Base-by-base conservation (phyloP, 2,888 invertebrate species). In the Thereva unica region DNA sequence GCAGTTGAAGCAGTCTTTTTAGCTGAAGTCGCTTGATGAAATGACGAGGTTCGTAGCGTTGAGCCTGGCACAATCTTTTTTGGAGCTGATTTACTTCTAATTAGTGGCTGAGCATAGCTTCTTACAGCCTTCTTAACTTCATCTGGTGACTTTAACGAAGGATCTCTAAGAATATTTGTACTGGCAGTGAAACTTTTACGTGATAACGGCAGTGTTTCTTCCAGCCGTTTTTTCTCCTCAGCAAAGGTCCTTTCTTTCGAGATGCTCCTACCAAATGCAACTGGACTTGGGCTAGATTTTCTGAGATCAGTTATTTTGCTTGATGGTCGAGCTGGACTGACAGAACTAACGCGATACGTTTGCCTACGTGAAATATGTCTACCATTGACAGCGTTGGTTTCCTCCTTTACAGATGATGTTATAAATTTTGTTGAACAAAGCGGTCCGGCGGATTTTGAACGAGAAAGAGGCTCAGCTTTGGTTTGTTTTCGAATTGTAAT, bases 201-300 rank as follows among this genome's bases (percentile, higher is more conserved):
- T 63, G 72, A 72, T 4, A 76, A 71, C 0, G 80, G 79, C 68
- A 81, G 61, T 1, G 76, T 76, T 55, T 80, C 76, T 72, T 84
- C 83, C 53, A 84, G 75, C 7, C 83, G 82, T 70, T 79, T 81
- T 72, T 85, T 85, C 71, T 85, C 85, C 54, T 80, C 82, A 6
- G 84, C 85, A 71, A 85, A 84, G 12, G 83, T 84, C 72, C 86
- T 84, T 74, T 87, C 87, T 73, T 86, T 81, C 3, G 86, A 81
- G 42, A 81, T 78, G 66, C 81, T 79, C 10, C 82, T 73, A 0
- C 81, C 81, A 68, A 81, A 81, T 4, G 81, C 81, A n/a, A 81
- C 80, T 0, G 81, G 81, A 71, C 81, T 81, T 9, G 79, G 79
- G 47, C 80, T 81, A 4, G 76, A 74, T n/a, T 78, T 78, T 0